A percentile compares a stretch with the other conserved stretches of the same genome.
Evolutionary conservation across 2,888 invertebrate genomes (phyloP).

Genomic region (Kuschelorhynchus macadamiae): DNA sequence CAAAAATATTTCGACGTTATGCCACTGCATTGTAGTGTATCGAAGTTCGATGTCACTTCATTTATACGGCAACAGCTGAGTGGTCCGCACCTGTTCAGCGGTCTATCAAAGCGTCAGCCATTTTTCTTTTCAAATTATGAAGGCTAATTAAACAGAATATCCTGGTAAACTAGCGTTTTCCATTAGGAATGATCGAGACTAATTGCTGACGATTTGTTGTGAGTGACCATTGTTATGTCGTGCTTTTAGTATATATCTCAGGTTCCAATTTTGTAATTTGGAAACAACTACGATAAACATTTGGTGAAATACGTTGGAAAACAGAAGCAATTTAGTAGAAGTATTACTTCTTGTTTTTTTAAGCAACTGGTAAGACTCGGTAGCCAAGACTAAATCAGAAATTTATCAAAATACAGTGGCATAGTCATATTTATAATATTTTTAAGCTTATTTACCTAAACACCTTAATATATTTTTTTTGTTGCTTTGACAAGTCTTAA

Average conservation of each 20-base stretch:
- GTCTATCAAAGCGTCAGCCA: conserved; percentile 45
- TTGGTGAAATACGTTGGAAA: too few relatives aligned
- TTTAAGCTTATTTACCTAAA: too few relatives aligned
- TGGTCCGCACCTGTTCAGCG: conserved; percentile 47
- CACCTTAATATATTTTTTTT: too few relatives aligned
- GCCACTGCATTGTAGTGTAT: conserved; percentile 21
- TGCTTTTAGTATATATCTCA: conserved; percentile 10
- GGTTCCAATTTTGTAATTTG: conserved; percentile 33
- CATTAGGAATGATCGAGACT: conserved; percentile 49
- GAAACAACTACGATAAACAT: conserved; percentile 10
- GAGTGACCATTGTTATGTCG: conserved; percentile 42
- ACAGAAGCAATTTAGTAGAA: too few relatives aligned
- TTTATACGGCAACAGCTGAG: conserved; percentile 47
- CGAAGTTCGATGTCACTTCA: conserved; percentile 31
- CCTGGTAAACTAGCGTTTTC: conserved; percentile 50
- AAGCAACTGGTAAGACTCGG: too few relatives aligned
- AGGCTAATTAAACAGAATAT: conserved; percentile 49
- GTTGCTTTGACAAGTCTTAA: too few relatives aligned
- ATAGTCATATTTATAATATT: too few relatives aligned
- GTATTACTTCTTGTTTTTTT: too few relatives aligned
- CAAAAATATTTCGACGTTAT: not conserved
- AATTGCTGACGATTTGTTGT: conserved; percentile 49
- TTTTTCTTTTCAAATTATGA: conserved; percentile 52
- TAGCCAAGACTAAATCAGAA: too few relatives aligned
- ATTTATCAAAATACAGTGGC: too few relatives aligned